phyloP scores from a whole-genome alignment of 1,140 invertebrate species.

The Thrips palmi region DNA sequence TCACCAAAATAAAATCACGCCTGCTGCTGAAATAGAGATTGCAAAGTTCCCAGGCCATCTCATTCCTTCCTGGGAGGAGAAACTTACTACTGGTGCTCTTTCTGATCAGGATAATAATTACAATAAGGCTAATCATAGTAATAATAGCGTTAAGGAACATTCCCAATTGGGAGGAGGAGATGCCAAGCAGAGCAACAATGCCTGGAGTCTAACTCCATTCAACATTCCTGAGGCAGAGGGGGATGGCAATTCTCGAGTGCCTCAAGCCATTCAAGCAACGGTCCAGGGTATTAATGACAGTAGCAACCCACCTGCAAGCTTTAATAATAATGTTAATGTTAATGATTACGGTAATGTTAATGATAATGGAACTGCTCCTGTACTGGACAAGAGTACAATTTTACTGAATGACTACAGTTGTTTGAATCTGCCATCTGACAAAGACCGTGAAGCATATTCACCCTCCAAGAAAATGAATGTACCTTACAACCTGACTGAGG shows the following conservation, averaged over 20 bases:
- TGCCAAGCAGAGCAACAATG: no score
- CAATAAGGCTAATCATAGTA: slow-evolving; percentile 17
- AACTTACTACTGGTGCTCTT: slow-evolving; percentile 9
- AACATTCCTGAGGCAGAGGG: slow-evolving; percentile 40
- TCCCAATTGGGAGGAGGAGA: no score
- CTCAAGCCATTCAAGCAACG: slow-evolving; percentile 31
- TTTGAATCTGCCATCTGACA: no score
- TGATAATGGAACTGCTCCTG: not conserved
- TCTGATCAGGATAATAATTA: slow-evolving; percentile 19
- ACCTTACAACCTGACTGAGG: no score
- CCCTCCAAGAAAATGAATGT: no score
- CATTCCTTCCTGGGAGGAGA: slow-evolving; percentile 8
- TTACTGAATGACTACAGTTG: no score
- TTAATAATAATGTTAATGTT: slow-evolving; percentile 23
- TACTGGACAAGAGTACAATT: slow-evolving; percentile 15
- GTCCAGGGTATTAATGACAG: slow-evolving; percentile 33
- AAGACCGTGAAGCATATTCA: no score
- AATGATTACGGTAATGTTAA: slow-evolving; percentile 15
- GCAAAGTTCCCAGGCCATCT: slow-evolving; percentile 2
- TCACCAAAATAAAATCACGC: slow-evolving; percentile 3
- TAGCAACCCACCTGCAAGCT: slow-evolving; percentile 38
- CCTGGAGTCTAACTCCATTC: no score
- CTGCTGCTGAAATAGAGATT: slow-evolving; percentile 4
- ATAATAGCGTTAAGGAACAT: slow-evolving; percentile 13
- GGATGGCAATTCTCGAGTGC: no score